A percentile compares a stretch with the other conserved stretches of the same genome.
phyloP scores from a whole-genome alignment of 2,113 vertebrate species.

The Tychaedon coryphoeus region DNA sequence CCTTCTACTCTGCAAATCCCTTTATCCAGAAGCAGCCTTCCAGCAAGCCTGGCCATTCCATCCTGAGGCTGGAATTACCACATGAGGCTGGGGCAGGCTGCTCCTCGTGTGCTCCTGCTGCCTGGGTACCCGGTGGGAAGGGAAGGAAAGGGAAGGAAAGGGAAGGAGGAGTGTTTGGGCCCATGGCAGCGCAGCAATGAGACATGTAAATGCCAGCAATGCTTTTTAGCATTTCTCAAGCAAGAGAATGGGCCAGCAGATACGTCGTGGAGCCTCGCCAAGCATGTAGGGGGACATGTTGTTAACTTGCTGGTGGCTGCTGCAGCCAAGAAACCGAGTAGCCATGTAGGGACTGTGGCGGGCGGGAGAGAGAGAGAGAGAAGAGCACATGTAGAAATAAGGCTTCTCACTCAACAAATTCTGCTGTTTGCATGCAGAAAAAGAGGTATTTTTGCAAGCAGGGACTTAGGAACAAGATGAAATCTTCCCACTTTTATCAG shows the following conservation, averaged over 20 bases:
- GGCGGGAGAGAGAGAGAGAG: slow-evolving; percentile 29
- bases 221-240: slow-evolving; percentile 61
- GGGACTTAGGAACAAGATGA: slow-evolving; percentile 55
- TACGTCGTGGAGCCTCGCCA: slow-evolving; percentile 49
- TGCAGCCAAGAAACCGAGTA: slow-evolving; percentile 61
- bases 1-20: background rate
- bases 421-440: slow-evolving; percentile 57
- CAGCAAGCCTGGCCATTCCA: background rate
- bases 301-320: slow-evolving; percentile 68
- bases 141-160: background rate
- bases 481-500: slow-evolving; percentile 61
- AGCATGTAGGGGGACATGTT: slow-evolving; percentile 67
- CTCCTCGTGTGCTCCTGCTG: background rate
- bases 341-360: slow-evolving; percentile 57
- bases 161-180: background rate
- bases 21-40: background rate
- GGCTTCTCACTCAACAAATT: slow-evolving; percentile 63
- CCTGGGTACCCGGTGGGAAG: background rate
- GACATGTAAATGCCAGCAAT: slow-evolving; percentile 52
- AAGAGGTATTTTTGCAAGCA: slow-evolving; percentile 64
- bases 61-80: background rate
- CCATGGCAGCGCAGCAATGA: slow-evolving; percentile 19
- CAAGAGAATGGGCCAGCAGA: slow-evolving; percentile 57
- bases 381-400: slow-evolving; percentile 57
- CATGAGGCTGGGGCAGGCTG: fast-evolving